These are phyloP conservation scores for Lithobates sylvaticus DNA, from an alignment of 2,797 vertebrate genomes.

Conservation along the genomic window DNA sequence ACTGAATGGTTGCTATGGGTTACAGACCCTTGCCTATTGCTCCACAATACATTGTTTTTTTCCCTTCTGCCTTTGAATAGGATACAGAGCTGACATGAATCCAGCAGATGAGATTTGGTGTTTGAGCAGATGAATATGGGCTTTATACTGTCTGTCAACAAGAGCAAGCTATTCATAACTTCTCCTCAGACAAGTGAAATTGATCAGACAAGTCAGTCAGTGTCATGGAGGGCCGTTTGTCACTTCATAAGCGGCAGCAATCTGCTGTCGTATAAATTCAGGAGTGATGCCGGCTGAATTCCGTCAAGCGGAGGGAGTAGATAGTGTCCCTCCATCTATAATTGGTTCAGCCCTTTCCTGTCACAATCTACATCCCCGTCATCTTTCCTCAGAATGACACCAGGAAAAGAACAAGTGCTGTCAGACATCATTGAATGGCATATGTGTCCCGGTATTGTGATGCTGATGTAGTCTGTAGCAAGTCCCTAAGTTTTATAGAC, in stretches of 20 bases:
- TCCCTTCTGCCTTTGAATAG: neutral
- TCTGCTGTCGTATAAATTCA: constrained; percentile 80
- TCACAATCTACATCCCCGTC: constrained; percentile 79
- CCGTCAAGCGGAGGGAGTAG: constrained; percentile 87
- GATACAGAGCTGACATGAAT: neutral
- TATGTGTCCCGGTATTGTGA: constrained; percentile 70
- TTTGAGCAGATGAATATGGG: constrained; percentile 68
- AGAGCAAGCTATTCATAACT: constrained; percentile 76
- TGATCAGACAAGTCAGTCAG: constrained; percentile 92
- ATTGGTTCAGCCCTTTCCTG: constrained; percentile 85
- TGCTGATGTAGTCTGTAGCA: neutral
- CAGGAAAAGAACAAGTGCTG: constrained; percentile 81
- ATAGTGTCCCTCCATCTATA: constrained; percentile 86
- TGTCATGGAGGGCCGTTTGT: constrained; percentile 83
- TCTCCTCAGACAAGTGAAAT: constrained; percentile 83
- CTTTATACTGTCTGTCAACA: constrained; percentile 75
- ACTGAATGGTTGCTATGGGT: neutral
- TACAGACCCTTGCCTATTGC: neutral
- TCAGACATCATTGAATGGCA: constrained; percentile 77
- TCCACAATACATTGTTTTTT: neutral
- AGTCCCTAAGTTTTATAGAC: neutral
- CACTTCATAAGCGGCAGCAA: constrained; percentile 82
- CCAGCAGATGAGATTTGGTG: constrained; percentile 59
- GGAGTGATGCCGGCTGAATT: constrained; percentile 87
- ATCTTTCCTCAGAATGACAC: constrained; percentile 81